Evolutionary conservation across 2,888 invertebrate species (phyloP).

Genomic region (Leucoma salicis): DNA sequence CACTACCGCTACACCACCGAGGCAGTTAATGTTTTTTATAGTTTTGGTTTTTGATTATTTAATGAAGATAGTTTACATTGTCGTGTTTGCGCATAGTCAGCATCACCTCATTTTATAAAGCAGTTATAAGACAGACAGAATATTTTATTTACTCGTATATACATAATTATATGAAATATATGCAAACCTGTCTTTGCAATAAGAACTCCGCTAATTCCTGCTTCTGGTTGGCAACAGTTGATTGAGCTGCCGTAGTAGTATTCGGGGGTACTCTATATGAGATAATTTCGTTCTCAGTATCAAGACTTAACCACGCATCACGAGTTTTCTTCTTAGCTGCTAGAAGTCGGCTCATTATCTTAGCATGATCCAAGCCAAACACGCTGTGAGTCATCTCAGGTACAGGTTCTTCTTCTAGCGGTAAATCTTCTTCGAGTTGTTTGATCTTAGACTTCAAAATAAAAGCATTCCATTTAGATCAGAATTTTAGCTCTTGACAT

Average conservation of each 20-base stretch:
- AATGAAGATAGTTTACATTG: no score
- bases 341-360: constrained; percentile 82
- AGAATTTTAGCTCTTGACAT: no score
- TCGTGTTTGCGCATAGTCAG: no score
- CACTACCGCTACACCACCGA: no score
- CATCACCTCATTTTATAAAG: no score
- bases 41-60: no score
- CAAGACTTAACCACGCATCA: constrained; percentile 75
- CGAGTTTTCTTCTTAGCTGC: constrained; percentile 76
- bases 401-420: constrained; percentile 65
- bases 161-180: no score
- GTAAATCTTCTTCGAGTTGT: constrained; percentile 57
- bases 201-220: constrained; percentile 81
- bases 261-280: constrained; percentile 48
- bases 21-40: no score
- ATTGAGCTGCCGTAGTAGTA: constrained; percentile 26
- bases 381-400: constrained; percentile 89
- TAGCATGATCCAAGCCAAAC: constrained; percentile 85
- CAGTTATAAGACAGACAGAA: no score
- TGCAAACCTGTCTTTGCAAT: constrained; percentile 68
- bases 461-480: no score
- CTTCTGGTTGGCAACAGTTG: constrained; percentile 56
- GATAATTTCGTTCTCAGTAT: constrained; percentile 47
- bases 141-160: no score
- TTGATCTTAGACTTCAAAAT: constrained; percentile 63